Evolutionary conservation across 2,888 invertebrate species (phyloP).

Genomic region (Cataglyphis livida): DNA sequence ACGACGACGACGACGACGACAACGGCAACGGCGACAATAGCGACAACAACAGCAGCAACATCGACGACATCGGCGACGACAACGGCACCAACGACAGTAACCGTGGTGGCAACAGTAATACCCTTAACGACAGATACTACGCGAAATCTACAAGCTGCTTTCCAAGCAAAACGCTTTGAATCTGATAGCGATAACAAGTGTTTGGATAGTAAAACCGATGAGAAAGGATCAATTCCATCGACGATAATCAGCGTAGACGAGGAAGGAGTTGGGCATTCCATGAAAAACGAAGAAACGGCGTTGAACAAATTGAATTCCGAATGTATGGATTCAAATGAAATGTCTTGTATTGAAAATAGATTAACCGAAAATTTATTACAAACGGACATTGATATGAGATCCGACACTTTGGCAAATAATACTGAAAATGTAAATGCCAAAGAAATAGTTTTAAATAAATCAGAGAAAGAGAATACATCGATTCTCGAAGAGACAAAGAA

Average conservation of each 20-base stretch:
- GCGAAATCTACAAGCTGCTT: conserved; percentile 82
- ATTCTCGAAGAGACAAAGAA: conserved; percentile 13
- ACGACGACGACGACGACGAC: neutral
- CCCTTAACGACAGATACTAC: conserved; percentile 62
- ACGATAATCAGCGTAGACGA: conserved; percentile 36
- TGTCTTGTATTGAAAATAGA: conserved; percentile 52
- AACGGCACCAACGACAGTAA: conserved; percentile 34
- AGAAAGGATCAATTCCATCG: conserved; percentile 55
- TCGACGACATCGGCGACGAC: neutral
- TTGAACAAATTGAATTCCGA: conserved; percentile 42
- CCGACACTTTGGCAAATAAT: conserved; percentile 1
- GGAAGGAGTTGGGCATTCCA: conserved; percentile 6
- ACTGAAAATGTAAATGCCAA: neutral
- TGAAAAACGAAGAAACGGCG: conserved; percentile 8
- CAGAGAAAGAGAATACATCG: neutral
- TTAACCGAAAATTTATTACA: conserved; percentile 48
- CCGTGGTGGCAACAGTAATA: conserved; percentile 39
- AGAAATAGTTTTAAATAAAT: neutral
- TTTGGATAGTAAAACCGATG: conserved; percentile 58
- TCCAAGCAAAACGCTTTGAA: conserved; percentile 82
- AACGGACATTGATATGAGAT: conserved; percentile 56
- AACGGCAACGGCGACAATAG: neutral
- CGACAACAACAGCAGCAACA: neutral
- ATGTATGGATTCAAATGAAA: neutral
- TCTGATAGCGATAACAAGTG: conserved; percentile 67